Percentiles rank a stretch among this genome's conserved stretches.
Conservation (phyloP, 1,140 invertebrate species). For the Trichogramma pretiosum region DNA sequence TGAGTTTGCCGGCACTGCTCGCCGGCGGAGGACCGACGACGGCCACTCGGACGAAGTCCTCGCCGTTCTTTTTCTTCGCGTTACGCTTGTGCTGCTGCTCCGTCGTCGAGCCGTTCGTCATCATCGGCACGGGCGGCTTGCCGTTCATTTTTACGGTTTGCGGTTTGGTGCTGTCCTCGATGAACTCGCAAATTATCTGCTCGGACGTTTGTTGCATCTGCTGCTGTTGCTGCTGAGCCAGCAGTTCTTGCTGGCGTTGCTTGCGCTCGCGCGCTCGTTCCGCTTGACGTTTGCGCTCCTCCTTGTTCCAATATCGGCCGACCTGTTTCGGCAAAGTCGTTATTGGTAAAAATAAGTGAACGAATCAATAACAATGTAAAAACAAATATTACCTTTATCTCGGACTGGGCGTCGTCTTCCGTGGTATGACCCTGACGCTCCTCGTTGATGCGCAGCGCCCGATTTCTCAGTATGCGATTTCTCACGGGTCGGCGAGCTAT, state of each 20-base stretch:
- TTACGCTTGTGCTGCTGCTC: constrained; percentile 38
- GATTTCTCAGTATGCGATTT: constrained; percentile 59
- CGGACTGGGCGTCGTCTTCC: constrained; percentile 74
- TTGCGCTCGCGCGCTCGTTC: constrained; percentile 30
- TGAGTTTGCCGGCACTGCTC: constrained; percentile 41
- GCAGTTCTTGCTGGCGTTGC: constrained; percentile 27
- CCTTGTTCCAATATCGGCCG: constrained; percentile 72
- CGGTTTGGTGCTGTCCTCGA: constrained; percentile 36
- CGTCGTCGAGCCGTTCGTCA: too few relatives aligned
- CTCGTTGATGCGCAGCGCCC: constrained; percentile 59
- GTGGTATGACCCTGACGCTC: constrained; percentile 67
- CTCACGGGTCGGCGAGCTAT: constrained; percentile 65
- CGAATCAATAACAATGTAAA: background rate
- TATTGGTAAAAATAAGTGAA: too few relatives aligned
- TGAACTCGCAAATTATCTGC: constrained; percentile 33
- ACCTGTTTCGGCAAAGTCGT: constrained; percentile 39
- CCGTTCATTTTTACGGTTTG: constrained; percentile 36
- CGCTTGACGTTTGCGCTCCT: constrained; percentile 62
- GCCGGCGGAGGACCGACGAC: constrained; percentile 36
- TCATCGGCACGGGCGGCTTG: too few relatives aligned
- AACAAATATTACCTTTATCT: constrained; percentile 54
- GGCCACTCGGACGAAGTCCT: constrained; percentile 43
- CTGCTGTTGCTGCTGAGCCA: too few relatives aligned
- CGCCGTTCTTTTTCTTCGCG: constrained; percentile 36
- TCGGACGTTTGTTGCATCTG: constrained; percentile 31